Evolutionary conservation across 1,140 invertebrate species (phyloP), one percentile per base, ranked within the genome.

Genomic region (Camponotus floridanus): DNA sequence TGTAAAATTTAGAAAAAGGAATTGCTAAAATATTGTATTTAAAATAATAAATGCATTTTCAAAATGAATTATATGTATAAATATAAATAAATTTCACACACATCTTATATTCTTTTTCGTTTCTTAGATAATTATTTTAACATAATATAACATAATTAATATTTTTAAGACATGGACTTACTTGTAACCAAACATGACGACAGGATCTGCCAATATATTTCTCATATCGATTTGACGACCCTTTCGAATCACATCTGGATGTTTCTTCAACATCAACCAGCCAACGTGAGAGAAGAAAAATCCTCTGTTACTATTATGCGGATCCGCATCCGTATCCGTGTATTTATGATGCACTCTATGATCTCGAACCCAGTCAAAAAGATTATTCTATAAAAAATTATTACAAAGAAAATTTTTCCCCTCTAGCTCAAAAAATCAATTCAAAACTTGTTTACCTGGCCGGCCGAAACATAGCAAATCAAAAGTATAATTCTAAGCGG

Each of bases 241-340:
- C 93, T 95, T 87, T 67, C 91, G 88, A 59, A 96, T 96, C 18
- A 98, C 97, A 76, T 97, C 97, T 0, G 97, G 97, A 90, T 97
- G 97, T 92, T 98, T 98, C 89, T 96, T 96, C 87, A 97, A 96
- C 93, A 98, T 95, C 39, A 98, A 94, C 98, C 98, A 98, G 8
- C 98, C 98, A 91, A 98, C 96, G 90, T 98, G 98, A 0, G 97
- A 96, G 94, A 98, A 98, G 95, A 98, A 98, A 90, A 98, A 97
- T 4, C 98, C 98, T 11, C 97, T 95, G 51, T 96, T 96, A 2
- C 97, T 97, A 91, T 98, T 97, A 92, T 98, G 97, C 1, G 98
- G 98, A 91, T 98, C 97, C 0, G 97, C 97, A 87, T 97, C 95
- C 0, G 97, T 98, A 91, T 98, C 98, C 0, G 97, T 96, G 94